These are phyloP conservation scores for Mustela nigripes DNA, from an alignment of 2,113 vertebrate genomes.

Conservation along the genomic window DNA sequence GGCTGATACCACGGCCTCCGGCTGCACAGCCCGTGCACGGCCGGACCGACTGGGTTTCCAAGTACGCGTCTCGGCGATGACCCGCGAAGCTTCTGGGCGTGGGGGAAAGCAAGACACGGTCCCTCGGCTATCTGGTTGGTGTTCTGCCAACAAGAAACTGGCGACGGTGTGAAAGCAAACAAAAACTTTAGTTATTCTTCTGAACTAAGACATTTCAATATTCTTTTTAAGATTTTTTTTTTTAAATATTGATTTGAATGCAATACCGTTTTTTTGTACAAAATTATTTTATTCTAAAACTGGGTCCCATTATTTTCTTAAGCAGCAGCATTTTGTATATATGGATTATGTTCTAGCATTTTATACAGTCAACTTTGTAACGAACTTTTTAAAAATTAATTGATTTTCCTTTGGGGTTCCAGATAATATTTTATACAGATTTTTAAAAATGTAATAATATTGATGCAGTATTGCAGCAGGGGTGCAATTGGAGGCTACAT, in stretches of 20 bases:
- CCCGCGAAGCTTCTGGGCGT: rapidly evolving
- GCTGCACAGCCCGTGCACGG: slow-evolving; percentile 91
- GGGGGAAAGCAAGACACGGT: not conserved
- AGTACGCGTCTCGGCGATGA: slow-evolving; percentile 93
- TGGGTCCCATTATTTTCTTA: slow-evolving; percentile 89
- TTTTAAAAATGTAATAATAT: slow-evolving; percentile 78
- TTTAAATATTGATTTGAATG: slow-evolving; percentile 85
- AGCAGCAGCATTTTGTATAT: slow-evolving; percentile 88
- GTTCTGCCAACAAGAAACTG: slow-evolving; percentile 45
- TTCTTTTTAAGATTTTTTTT: slow-evolving; percentile 75
- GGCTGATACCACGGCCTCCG: slow-evolving; percentile 87
- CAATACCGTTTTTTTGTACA: slow-evolving; percentile 87
- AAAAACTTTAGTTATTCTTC: slow-evolving; percentile 71
- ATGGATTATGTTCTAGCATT: slow-evolving; percentile 85
- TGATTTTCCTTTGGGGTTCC: slow-evolving; percentile 81
- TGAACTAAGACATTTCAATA: slow-evolving; percentile 77
- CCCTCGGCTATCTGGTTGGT: not conserved
- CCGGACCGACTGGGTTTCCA: slow-evolving; percentile 95
- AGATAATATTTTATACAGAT: slow-evolving; percentile 84
- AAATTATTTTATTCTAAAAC: slow-evolving; percentile 88
- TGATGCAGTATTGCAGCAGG: slow-evolving; percentile 86
- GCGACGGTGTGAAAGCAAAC: slow-evolving; percentile 53
- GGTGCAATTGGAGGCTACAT: slow-evolving; percentile 65
- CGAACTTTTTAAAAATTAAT: slow-evolving; percentile 77
- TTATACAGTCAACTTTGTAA: slow-evolving; percentile 88